Base-by-base conservation (phyloP, 2,113 vertebrate species). In the Dasyprocta punctata region DNA sequence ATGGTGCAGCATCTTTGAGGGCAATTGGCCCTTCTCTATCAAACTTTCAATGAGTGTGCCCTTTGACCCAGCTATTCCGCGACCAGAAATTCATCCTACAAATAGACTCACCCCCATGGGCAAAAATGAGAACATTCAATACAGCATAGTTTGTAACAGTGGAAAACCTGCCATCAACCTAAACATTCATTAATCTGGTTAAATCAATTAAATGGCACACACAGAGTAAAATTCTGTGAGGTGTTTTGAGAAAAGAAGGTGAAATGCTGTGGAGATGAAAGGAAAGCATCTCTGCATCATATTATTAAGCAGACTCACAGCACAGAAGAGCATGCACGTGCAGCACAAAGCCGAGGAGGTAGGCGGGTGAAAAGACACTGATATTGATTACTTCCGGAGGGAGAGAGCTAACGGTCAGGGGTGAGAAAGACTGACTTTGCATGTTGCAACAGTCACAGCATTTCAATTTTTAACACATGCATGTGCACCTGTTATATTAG, bases 321-420 rank as follows among this genome's bases (percentile, higher is more conserved):
- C 9, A 8, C 4, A 12, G 71, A 77, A 26, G 0, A 11, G 6
- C 19, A 22, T 1, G 5, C 30, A 22, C 1, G 0, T 2, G 36
- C 86, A 44, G 47, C 73, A 63, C 8, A 9, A 90, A 75, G 16
- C 7, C 0, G 24, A 13, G n/a, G 41, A 30, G 36, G 4, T 0
- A 4, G 3, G 3, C 13, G 5, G 82, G 26, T 8, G 14, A 60
- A 44, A 5, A 65, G 26, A 24, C 7, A 0, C 3, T 30, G 52
- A 87, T 38, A 4, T 1, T 7, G 85, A 67, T 44, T 30, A 82
- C 16, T 81, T 78, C 7, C 5, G 33, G 28, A 33, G 1, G 33
- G 28, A 33, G 1, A 52, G 16, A 75, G 30, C 75, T 24, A 26
- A 0, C 7, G 26, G 67, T 60, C 30, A n/a, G 78, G 38, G 44